A percentile compares a stretch with the other conserved stretches of the same genome.
Conservation (phyloP, 2,888 invertebrate species). For the Uloborus plumipes region DNA sequence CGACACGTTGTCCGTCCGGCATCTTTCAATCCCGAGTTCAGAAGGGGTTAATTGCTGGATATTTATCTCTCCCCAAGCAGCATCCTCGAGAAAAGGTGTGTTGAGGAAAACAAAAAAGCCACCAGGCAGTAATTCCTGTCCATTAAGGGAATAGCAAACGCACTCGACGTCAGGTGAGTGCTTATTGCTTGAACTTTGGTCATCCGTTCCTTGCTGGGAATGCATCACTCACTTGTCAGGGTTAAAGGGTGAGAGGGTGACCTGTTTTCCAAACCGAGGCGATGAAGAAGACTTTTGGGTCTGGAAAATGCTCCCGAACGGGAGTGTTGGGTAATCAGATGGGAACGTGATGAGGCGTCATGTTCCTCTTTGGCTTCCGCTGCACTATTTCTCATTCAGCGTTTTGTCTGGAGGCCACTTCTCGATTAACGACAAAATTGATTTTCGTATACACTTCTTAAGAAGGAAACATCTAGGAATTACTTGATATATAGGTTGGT, state of each 20-base stretch:
- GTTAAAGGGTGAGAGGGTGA: constrained; percentile 4
- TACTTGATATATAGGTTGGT: too few relatives aligned
- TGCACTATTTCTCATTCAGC: too few relatives aligned
- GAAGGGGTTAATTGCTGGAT: constrained; percentile 24
- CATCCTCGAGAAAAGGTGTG: constrained; percentile 13
- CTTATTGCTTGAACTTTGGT: constrained; percentile 23
- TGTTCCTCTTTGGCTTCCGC: too few relatives aligned
- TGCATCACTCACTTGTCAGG: constrained; percentile 26
- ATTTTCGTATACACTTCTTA: too few relatives aligned
- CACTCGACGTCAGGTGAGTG: constrained; percentile 1
- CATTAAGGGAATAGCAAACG: constrained; percentile 8
- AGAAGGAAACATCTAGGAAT: too few relatives aligned
- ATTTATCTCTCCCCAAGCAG: neutral
- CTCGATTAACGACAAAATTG: too few relatives aligned
- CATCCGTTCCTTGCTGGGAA: constrained; percentile 23
- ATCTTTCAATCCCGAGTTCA: constrained; percentile 15
- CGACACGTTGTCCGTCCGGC: neutral
- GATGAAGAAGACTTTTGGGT: too few relatives aligned
- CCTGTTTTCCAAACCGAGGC: neutral
- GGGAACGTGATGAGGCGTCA: neutral
- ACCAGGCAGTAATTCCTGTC: constrained; percentile 22
- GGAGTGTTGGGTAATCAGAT: neutral
- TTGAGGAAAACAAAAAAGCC: constrained; percentile 21
- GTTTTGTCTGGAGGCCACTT: too few relatives aligned
- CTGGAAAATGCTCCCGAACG: too few relatives aligned